phyloP scores from a whole-genome alignment of 2,888 invertebrate species.

The Dryomyza anilis region DNA sequence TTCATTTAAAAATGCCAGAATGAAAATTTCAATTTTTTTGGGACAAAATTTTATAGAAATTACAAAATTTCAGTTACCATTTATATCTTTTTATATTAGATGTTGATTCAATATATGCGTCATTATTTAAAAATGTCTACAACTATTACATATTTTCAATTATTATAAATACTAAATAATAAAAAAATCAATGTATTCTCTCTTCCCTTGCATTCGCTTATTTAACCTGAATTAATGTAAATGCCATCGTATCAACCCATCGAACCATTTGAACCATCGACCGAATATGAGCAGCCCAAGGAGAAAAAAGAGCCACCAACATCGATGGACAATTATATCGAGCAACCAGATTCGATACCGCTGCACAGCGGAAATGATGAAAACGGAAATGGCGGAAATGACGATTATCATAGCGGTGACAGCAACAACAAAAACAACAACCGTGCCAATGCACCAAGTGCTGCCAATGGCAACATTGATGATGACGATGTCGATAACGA shows the following conservation, averaged over 20 bases:
- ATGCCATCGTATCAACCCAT: not conserved
- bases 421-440: slow-evolving; percentile 29
- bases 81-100: too few relatives aligned
- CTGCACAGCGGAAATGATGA: slow-evolving; percentile 60
- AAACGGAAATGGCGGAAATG: slow-evolving; percentile 60
- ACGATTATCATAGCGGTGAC: slow-evolving; percentile 55
- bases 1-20: too few relatives aligned
- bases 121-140: too few relatives aligned
- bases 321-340: slow-evolving; percentile 60
- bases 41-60: too few relatives aligned
- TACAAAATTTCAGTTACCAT: too few relatives aligned
- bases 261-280: not conserved
- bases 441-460: slow-evolving; percentile 20
- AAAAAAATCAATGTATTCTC: too few relatives aligned
- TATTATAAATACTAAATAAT: not conserved
- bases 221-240: not conserved
- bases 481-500: too few relatives aligned
- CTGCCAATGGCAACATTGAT: not conserved
- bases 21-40: too few relatives aligned
- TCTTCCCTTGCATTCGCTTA: too few relatives aligned
- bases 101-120: too few relatives aligned
- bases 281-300: slow-evolving; percentile 43
- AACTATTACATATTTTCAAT: not conserved
- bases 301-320: slow-evolving; percentile 57
- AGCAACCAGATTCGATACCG: slow-evolving; percentile 59